Conservation (phyloP, 2,113 vertebrate genomes). For the Cheirogaleus medius region DNA sequence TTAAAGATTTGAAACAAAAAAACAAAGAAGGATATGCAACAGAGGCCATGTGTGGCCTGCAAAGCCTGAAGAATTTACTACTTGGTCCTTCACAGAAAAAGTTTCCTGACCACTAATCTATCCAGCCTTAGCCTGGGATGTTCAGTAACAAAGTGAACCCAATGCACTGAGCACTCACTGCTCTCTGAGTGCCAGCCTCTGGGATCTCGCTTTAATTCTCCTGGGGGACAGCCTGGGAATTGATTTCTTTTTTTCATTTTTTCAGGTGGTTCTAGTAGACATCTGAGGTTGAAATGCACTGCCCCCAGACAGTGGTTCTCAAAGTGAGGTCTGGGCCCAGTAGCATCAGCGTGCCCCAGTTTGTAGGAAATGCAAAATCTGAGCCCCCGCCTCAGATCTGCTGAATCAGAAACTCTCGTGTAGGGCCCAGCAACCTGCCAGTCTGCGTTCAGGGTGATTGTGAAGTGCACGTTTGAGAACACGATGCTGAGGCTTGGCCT, state of each 20-base stretch:
- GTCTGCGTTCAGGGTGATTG: background rate
- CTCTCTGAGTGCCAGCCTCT: background rate
- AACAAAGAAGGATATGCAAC: background rate
- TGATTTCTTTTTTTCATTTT: background rate
- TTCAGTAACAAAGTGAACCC: rapidly evolving
- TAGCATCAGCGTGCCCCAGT: background rate
- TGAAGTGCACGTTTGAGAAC: background rate
- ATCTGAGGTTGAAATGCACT: background rate
- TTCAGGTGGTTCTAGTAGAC: too few species aligned
- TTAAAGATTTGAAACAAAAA: background rate
- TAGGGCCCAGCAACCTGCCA: background rate
- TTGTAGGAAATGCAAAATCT: background rate
- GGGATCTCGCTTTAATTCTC: background rate
- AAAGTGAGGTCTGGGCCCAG: too few species aligned
- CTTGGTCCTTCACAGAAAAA: background rate
- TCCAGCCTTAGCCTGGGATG: background rate
- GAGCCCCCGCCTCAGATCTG: background rate
- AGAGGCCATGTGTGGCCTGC: background rate
- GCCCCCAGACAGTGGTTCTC: background rate
- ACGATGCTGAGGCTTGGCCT: background rate
- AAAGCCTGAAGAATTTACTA: background rate
- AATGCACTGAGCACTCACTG: background rate
- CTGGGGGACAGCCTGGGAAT: background rate
- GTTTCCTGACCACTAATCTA: too few species aligned
- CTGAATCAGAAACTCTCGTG: background rate